A percentile compares a stretch with the other conserved stretches of the same genome.
Conservation (phyloP, 2,888 invertebrate genomes). For the Pollenia labialis region DNA sequence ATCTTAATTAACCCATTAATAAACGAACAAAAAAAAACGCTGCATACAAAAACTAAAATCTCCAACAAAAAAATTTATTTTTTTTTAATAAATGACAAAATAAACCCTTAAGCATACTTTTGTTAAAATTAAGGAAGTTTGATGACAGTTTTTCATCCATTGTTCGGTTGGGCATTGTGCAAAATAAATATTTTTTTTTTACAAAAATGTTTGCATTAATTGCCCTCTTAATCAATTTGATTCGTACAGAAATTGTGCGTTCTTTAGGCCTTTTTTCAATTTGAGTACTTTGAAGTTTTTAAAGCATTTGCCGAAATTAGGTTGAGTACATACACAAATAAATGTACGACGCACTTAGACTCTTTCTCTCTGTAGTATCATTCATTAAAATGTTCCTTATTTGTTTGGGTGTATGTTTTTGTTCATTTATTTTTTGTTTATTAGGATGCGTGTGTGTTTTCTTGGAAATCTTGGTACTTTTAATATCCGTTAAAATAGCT, state of each 20-base stretch:
- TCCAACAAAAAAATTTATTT: background rate
- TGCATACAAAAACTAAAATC: constrained; percentile 5
- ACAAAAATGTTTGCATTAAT: constrained; percentile 58
- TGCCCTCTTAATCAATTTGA: constrained; percentile 66
- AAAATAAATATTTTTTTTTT: background rate
- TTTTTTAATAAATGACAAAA: constrained; percentile 18
- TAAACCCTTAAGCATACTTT: constrained; percentile 39
- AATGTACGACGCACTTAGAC: constrained; percentile 4
- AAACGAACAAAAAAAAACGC: background rate
- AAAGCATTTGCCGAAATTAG: constrained; percentile 56
- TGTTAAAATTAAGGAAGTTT: constrained; percentile 44
- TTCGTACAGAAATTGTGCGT: constrained; percentile 26
- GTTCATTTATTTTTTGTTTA: constrained; percentile 5
- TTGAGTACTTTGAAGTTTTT: constrained; percentile 51
- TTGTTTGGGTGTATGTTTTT: constrained; percentile 14
- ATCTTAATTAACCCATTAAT: constrained; percentile 26
- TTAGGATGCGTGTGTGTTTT: background rate
- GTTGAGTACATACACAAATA: constrained; percentile 20
- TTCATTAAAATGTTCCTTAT: constrained; percentile 11
- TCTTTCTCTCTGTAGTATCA: background rate
- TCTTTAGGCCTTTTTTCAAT: constrained; percentile 16
- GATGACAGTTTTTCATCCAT: constrained; percentile 57
- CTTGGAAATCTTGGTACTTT: constrained; percentile 41
- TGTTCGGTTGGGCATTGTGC: constrained; percentile 31
- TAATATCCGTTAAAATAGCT: constrained; percentile 63